Percentiles rank a stretch among this genome's conserved stretches.
Conservation (phyloP, 2,888 invertebrate species). For the Neoaliturus tenellus region DNA sequence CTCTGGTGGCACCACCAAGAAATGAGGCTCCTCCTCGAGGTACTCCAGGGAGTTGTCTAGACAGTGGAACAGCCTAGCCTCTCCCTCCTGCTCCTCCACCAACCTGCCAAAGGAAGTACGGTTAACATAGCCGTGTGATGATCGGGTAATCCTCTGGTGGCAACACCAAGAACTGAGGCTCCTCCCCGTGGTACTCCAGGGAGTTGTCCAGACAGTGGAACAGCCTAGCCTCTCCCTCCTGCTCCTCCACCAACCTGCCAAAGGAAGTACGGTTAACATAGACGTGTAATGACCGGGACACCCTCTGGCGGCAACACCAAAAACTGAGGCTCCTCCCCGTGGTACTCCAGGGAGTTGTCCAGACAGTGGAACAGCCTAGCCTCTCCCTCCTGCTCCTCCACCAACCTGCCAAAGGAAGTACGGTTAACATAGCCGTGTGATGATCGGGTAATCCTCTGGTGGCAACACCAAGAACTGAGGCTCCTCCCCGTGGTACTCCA, state of each 20-base stretch:
- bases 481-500: constrained; percentile 90
- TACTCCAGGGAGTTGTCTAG: constrained; percentile 91
- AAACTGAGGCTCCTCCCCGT: constrained; percentile 85
- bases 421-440: no score
- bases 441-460: constrained; percentile 79
- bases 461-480: constrained; percentile 86
- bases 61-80: constrained; percentile 84
- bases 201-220: constrained; percentile 93
- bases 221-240: constrained; percentile 74
- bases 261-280: no score
- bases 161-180: constrained; percentile 86
- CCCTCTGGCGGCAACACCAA: constrained; percentile 83
- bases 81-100: constrained; percentile 76
- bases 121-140: constrained; percentile 80
- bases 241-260: constrained; percentile 81
- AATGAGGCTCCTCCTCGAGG: constrained; percentile 87
- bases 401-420: no score
- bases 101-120: no score
- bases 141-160: constrained; percentile 80
- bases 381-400: constrained; percentile 75
- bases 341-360: constrained; percentile 92
- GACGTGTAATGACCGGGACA: constrained; percentile 82
- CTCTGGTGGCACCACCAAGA: constrained; percentile 83
- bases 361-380: constrained; percentile 86
- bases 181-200: constrained; percentile 88